Percentiles rank a stretch among this genome's conserved stretches.
phyloP scores from a whole-genome alignment of 1,140 invertebrate genomes.

The Drosophila malerkotliana region DNA sequence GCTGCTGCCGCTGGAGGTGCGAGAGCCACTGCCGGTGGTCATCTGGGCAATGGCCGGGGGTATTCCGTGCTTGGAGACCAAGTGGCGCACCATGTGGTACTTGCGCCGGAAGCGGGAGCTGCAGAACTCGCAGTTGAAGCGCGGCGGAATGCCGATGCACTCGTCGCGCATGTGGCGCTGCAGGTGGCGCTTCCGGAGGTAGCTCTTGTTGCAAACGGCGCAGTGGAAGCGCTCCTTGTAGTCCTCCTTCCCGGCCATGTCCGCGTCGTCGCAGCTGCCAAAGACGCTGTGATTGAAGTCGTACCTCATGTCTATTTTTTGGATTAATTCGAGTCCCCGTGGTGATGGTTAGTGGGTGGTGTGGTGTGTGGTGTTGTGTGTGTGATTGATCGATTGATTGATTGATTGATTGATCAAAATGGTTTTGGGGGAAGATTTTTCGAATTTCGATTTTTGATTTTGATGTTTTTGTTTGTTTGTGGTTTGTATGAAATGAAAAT shows the following conservation, averaged over 20 bases:
- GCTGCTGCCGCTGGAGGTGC: constrained; percentile 28
- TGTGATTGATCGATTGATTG: constrained; percentile 9
- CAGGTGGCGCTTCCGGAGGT: constrained; percentile 88
- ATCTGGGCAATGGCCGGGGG: constrained; percentile 74
- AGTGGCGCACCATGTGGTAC: constrained; percentile 86
- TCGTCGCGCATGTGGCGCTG: constrained; percentile 88
- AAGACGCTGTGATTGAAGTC: constrained; percentile 67
- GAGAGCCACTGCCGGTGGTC: constrained; percentile 69
- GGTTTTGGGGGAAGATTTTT: constrained; percentile 28
- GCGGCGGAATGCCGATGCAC: constrained; percentile 87
- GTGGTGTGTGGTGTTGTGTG: constrained; percentile 25
- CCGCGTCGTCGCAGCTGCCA: constrained; percentile 43
- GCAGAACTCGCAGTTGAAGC: constrained; percentile 88
- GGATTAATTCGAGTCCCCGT: constrained; percentile 30
- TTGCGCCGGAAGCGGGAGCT: constrained; percentile 86
- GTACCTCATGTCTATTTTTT: constrained; percentile 51
- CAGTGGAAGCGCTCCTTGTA: constrained; percentile 85
- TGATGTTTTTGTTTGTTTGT: constrained; percentile 34
- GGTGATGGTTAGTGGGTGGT: constrained; percentile 12
- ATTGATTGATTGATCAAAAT: constrained; percentile 7
- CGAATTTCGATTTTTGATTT: constrained; percentile 36
- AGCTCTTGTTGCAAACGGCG: constrained; percentile 87
- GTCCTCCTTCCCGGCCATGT: constrained; percentile 20
- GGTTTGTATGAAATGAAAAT: constrained; percentile 78
- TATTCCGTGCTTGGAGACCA: constrained; percentile 85